phyloP scores from a whole-genome alignment of 2,113 vertebrate genomes.

The Actinemys pallida region DNA sequence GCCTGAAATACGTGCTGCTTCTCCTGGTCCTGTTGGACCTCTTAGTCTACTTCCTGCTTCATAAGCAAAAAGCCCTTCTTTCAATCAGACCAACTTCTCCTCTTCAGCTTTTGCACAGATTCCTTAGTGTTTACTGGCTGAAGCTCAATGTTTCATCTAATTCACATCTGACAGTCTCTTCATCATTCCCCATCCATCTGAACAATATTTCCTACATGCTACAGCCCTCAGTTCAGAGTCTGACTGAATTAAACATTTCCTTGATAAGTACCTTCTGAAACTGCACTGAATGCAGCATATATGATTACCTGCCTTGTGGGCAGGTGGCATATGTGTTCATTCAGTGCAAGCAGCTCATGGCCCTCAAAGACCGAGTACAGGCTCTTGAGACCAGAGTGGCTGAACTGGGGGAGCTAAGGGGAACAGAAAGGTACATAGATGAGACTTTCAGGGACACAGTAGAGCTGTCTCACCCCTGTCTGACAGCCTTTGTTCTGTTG shows the following conservation, averaged over 20 bases:
- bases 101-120: background rate
- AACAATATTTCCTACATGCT: background rate
- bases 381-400: too few relatives aligned
- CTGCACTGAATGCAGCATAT: too few relatives aligned
- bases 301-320: too few relatives aligned
- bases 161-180: background rate
- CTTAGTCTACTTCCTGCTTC: background rate
- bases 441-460: too few relatives aligned
- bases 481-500: too few relatives aligned
- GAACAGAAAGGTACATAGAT: too few relatives aligned
- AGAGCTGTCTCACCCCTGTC: too few relatives aligned
- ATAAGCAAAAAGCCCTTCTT: background rate
- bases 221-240: background rate
- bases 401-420: too few relatives aligned
- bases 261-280: background rate
- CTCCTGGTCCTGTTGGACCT: background rate
- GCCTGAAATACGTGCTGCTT: background rate
- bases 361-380: too few relatives aligned
- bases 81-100: background rate
- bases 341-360: too few relatives aligned
- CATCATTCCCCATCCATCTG: background rate
- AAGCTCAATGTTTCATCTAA: background rate
- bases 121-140: background rate
- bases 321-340: too few relatives aligned
- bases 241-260: fast-evolving